A percentile compares a stretch with the other conserved stretches of the same genome.
Conservation (phyloP, 2,888 invertebrate genomes). For the Cephus runcator region DNA sequence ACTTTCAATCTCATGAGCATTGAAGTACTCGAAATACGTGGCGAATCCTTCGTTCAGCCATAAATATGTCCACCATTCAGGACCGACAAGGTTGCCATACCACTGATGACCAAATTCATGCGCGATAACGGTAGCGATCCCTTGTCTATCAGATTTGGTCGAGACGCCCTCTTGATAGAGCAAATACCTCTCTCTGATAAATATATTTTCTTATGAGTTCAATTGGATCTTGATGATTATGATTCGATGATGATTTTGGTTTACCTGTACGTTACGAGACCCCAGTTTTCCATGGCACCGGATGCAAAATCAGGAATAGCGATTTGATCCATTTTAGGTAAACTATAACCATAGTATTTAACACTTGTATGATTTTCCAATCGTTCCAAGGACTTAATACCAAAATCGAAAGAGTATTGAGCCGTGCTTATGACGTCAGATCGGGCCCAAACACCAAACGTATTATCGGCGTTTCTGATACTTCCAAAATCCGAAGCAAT, state of each 20-base stretch:
- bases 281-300: conserved; percentile 99
- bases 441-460: not conserved
- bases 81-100: conserved; percentile 66
- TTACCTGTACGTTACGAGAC: conserved; percentile 68
- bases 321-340: conserved; percentile 96
- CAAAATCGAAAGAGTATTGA: not conserved
- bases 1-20: conserved; percentile 68
- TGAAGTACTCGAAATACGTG: conserved; percentile 66
- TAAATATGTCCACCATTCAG: conserved; percentile 61
- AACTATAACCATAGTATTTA: conserved; percentile 71
- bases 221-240: not conserved
- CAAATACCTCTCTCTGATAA: conserved; percentile 12
- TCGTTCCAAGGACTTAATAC: conserved; percentile 62
- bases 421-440: not conserved
- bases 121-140: conserved; percentile 55
- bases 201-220: not conserved
- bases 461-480: not conserved
- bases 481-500: not conserved
- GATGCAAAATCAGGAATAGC: conserved; percentile 96
- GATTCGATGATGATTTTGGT: conserved; percentile 58
- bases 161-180: conserved; percentile 16
- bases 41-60: conserved; percentile 70
- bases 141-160: conserved; percentile 23
- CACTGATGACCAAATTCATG: conserved; percentile 71
- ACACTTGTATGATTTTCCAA: conserved; percentile 71